Conservation (phyloP, 2,888 invertebrate species). For the Pseudococcus jackbeardsleyi region DNA sequence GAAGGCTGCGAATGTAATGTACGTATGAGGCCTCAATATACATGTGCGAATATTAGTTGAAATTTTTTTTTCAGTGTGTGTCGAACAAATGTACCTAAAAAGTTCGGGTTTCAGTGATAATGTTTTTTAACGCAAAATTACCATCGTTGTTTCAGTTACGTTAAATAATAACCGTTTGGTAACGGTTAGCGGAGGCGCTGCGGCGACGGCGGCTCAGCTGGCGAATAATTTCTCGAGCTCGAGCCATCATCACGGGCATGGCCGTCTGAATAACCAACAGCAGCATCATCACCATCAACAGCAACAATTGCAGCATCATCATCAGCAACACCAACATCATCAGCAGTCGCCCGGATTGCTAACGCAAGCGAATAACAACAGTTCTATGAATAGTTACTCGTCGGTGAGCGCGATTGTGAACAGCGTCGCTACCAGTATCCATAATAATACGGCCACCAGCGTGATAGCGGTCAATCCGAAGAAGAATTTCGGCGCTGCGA, state of each 20-base stretch:
- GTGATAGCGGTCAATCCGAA: slow-evolving; percentile 59
- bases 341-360: background rate
- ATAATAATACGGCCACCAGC: slow-evolving; percentile 49
- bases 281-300: background rate
- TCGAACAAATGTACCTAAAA: background rate
- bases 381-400: slow-evolving; percentile 49
- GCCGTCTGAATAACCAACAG: slow-evolving; percentile 46
- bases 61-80: background rate
- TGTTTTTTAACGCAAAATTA: background rate
- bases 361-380: background rate
- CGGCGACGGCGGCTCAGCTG: slow-evolving; percentile 16
- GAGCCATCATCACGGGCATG: background rate
- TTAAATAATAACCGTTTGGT: slow-evolving; percentile 55
- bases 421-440: slow-evolving; percentile 54
- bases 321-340: background rate
- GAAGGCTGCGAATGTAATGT: background rate
- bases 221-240: slow-evolving; percentile 39
- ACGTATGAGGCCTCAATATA: background rate
- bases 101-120: background rate
- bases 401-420: slow-evolving; percentile 52
- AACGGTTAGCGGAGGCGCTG: slow-evolving; percentile 24
- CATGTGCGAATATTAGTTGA: background rate
- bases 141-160: slow-evolving; percentile 51
- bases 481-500: slow-evolving; percentile 24
- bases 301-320: background rate